Evolutionary conservation across 2,113 vertebrate genomes (phyloP).

Genomic region (Hippocampus abdominalis): DNA sequence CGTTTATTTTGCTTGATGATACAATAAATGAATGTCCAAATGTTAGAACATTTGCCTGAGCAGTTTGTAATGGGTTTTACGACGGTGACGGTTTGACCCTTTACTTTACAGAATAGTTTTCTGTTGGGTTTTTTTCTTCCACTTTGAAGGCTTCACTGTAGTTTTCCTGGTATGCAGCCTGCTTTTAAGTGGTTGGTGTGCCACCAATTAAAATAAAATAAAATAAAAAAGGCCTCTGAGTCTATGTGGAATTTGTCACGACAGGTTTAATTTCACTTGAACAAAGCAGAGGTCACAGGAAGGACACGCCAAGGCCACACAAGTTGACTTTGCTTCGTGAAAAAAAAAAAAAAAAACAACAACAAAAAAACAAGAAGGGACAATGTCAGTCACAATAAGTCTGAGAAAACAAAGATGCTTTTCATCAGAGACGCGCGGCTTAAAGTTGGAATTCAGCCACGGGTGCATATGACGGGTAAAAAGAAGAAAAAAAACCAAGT

Average conservation of each 20-base stretch:
- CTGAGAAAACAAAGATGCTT: slow-evolving; percentile 9
- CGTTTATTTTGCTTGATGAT: background rate
- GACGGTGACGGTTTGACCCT: background rate
- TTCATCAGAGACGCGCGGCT: background rate
- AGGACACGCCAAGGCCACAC: slow-evolving; percentile 4
- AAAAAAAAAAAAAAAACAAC: background rate
- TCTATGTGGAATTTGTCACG: background rate
- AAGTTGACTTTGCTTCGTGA: background rate
- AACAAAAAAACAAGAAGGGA: background rate
- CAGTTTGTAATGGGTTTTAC: background rate
- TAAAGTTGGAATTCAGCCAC: background rate
- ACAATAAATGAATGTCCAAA: background rate
- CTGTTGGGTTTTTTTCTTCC: background rate
- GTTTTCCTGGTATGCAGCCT: background rate
- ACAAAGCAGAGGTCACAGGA: background rate
- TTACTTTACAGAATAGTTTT: background rate
- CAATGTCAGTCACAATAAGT: slow-evolving; percentile 6
- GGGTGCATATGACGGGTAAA: slow-evolving; percentile 4
- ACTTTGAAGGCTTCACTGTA: slow-evolving; percentile 1
- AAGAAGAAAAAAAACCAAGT: slow-evolving; percentile 4
- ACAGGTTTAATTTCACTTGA: background rate
- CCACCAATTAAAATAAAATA: slow-evolving; percentile 6
- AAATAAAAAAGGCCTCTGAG: background rate
- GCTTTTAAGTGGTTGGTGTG: slow-evolving; percentile 5
- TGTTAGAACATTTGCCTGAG: background rate